Evolutionary conservation across 1,140 invertebrate genomes (phyloP).

Genomic region (Drosophila tropicalis): DNA sequence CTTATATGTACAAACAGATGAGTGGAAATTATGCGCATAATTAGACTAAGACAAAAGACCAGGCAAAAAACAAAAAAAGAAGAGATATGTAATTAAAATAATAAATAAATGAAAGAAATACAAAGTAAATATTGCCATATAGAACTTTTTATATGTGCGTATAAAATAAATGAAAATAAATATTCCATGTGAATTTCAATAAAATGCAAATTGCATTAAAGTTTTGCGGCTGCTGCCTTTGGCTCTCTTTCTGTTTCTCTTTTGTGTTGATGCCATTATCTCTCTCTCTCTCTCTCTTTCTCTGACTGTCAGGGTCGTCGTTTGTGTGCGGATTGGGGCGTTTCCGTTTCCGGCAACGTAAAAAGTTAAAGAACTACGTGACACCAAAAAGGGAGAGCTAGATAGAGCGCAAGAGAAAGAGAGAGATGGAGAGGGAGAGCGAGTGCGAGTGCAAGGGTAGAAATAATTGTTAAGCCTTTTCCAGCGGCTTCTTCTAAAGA

Average conservation of each 20-base stretch:
- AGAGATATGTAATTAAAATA: slow-evolving; percentile 16
- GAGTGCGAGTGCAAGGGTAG: neutral
- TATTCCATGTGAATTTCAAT: slow-evolving; percentile 63
- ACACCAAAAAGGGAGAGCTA: slow-evolving; percentile 25
- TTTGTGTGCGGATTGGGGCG: slow-evolving; percentile 33
- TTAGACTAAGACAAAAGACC: slow-evolving; percentile 12
- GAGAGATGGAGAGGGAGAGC: neutral
- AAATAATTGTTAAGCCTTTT: slow-evolving; percentile 32
- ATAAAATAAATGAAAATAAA: slow-evolving; percentile 39
- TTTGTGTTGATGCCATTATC: too few species aligned
- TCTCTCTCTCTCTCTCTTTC: neutral
- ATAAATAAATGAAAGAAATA: slow-evolving; percentile 27
- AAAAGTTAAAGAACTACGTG: slow-evolving; percentile 70
- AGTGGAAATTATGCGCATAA: slow-evolving; percentile 3
- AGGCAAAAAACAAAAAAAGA: slow-evolving; percentile 8
- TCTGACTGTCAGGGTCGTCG: slow-evolving; percentile 24
- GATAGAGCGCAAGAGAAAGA: neutral
- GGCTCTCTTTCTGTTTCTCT: neutral
- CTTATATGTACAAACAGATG: neutral
- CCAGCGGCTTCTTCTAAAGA: neutral
- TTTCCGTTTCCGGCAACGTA: slow-evolving; percentile 67
- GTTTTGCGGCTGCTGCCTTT: slow-evolving; percentile 36
- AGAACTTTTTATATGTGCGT: neutral
- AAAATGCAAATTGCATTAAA: slow-evolving; percentile 71
- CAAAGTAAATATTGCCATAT: neutral